Conservation (phyloP, 2,797 vertebrate genomes). For the Alosa sapidissima region DNA sequence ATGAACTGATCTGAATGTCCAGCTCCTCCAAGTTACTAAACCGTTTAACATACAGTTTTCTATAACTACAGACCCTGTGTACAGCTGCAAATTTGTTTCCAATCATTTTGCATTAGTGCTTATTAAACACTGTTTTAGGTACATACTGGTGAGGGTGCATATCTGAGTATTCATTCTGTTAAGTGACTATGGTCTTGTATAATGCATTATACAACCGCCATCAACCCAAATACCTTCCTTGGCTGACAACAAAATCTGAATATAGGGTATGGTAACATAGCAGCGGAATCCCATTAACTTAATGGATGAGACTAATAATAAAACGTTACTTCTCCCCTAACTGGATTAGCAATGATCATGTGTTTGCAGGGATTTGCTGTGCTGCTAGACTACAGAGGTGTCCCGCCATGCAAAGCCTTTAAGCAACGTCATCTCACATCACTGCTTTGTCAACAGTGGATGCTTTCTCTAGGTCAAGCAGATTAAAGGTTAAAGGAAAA, state of each 20-base stretch:
- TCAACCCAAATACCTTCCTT: constrained; percentile 61
- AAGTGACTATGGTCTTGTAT: constrained; percentile 57
- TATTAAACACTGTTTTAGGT: constrained; percentile 52
- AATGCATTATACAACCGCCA: constrained; percentile 61
- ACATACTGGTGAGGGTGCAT: constrained; percentile 37
- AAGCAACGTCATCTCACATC: constrained; percentile 57
- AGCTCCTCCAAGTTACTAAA: constrained; percentile 12
- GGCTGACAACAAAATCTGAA: constrained; percentile 58
- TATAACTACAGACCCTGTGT: neutral
- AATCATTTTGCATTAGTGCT: constrained; percentile 46
- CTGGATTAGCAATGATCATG: constrained; percentile 70
- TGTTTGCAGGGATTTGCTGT: constrained; percentile 64
- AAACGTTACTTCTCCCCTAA: constrained; percentile 68
- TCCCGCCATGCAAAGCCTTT: constrained; percentile 59
- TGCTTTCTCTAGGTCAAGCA: constrained; percentile 50
- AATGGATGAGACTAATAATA: constrained; percentile 73
- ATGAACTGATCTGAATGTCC: neutral
- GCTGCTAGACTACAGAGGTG: constrained; percentile 59
- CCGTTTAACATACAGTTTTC: constrained; percentile 12
- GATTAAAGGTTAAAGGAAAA: constrained; percentile 51
- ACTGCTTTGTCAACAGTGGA: constrained; percentile 50
- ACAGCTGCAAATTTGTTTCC: constrained; percentile 29
- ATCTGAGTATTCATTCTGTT: constrained; percentile 51
- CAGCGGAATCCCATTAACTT: constrained; percentile 71
- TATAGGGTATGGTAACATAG: constrained; percentile 59